These are phyloP conservation scores for Clarias laeviceps DNA, from an alignment of 2,797 vertebrate genomes.

Conservation along the genomic window DNA sequence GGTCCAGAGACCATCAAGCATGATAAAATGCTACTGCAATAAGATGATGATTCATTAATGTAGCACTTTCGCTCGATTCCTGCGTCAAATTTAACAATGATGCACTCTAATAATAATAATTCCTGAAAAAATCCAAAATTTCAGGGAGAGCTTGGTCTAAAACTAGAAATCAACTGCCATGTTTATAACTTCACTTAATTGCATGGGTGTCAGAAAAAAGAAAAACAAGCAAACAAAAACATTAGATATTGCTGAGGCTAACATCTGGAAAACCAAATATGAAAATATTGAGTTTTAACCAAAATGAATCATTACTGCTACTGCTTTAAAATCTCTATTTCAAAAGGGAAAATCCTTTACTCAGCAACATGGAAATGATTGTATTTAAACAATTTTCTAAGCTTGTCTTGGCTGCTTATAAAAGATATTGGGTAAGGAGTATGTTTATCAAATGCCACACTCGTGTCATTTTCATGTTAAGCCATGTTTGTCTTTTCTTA, in stretches of 20 bases:
- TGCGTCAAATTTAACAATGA: neutral
- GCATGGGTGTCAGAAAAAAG: neutral
- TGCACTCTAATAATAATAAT: neutral
- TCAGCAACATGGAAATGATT: neutral
- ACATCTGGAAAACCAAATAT: neutral
- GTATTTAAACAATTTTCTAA: neutral
- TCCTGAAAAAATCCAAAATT: neutral
- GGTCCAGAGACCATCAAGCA: slow-evolving; percentile 8
- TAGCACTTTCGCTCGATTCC: neutral
- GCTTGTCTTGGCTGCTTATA: neutral
- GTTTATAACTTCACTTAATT: neutral
- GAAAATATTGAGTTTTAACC: neutral
- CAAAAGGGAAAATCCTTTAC: neutral
- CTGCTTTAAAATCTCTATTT: neutral
- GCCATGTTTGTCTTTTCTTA: neutral
- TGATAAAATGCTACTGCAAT: neutral
- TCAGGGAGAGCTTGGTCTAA: neutral
- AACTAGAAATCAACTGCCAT: neutral
- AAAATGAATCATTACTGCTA: neutral
- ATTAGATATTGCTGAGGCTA: neutral
- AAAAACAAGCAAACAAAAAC: no score
- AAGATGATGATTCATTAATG: neutral
- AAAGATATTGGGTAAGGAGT: neutral
- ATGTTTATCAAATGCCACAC: neutral
- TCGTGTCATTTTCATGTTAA: neutral